Evolutionary conservation across 1,140 invertebrate species (phyloP).

Genomic region (Oryctes rhinoceros): DNA sequence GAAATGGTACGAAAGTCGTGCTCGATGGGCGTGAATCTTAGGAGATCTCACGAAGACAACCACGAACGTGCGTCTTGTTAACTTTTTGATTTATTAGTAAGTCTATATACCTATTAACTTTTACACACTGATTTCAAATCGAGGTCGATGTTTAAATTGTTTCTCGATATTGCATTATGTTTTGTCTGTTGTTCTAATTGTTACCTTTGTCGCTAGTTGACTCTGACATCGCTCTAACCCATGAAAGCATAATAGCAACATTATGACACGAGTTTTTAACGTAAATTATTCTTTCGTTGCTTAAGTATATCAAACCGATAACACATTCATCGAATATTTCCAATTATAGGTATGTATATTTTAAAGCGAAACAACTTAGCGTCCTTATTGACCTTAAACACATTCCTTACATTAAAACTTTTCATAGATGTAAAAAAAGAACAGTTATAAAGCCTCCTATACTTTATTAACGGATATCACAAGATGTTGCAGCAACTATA

Average conservation of each 20-base stretch:
- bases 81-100: constrained; percentile 57
- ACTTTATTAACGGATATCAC: too few relatives aligned
- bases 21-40: constrained; percentile 43
- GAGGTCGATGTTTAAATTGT: constrained; percentile 32
- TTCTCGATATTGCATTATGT: constrained; percentile 22
- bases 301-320: too few relatives aligned
- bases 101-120: constrained; percentile 41
- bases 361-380: too few relatives aligned
- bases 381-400: too few relatives aligned
- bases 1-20: constrained; percentile 44
- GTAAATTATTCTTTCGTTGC: too few relatives aligned
- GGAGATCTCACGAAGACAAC: constrained; percentile 52
- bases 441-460: too few relatives aligned
- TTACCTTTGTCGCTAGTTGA: not conserved
- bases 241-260: not conserved
- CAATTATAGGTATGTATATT: too few relatives aligned
- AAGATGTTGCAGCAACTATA: too few relatives aligned
- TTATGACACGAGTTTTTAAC: too few relatives aligned
- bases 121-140: constrained; percentile 38
- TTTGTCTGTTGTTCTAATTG: constrained; percentile 2
- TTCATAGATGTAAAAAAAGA: too few relatives aligned
- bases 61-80: constrained; percentile 59
- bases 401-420: too few relatives aligned
- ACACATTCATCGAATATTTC: too few relatives aligned
- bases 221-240: not conserved